Percentiles rank a stretch among this genome's conserved stretches.
Conservation (phyloP, 35 echinoderm and acorn worm genomes). For the Eucidaris tribuloides region DNA sequence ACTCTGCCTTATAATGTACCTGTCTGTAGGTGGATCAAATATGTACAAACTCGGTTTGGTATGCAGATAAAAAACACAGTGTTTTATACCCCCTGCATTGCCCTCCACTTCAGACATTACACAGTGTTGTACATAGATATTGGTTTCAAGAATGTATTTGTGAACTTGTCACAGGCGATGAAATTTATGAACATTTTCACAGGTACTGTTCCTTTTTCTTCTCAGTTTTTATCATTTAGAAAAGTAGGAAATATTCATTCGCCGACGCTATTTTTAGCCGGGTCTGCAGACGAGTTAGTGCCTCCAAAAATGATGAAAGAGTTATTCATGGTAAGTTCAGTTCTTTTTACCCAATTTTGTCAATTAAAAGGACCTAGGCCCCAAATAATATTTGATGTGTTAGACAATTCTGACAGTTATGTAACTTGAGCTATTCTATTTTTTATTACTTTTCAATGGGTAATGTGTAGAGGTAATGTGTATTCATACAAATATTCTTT, state of each 20-base stretch:
- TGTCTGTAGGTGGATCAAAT: neutral
- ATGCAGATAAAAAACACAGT: neutral
- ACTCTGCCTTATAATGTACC: too few relatives aligned
- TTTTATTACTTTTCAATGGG: neutral
- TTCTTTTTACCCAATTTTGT: neutral
- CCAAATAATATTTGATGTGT: neutral
- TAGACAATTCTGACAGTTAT: neutral
- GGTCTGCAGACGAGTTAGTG: slow-evolving; percentile 87
- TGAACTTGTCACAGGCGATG: neutral
- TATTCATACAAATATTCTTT: neutral
- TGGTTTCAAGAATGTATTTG: neutral
- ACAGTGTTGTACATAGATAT: neutral
- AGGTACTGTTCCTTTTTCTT: slow-evolving; percentile 35
- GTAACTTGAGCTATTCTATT: neutral
- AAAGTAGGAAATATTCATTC: slow-evolving; percentile 68
- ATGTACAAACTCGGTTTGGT: neutral
- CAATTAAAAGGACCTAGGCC: neutral
- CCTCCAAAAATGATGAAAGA: slow-evolving; percentile 94
- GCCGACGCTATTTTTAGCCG: slow-evolving; percentile 89
- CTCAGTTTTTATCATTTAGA: slow-evolving; percentile 81
- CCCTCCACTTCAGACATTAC: neutral
- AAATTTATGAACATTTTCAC: neutral
- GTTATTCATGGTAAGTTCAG: slow-evolving; percentile 74
- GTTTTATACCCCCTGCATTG: neutral
- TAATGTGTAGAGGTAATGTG: neutral